Evolutionary conservation across 2,113 vertebrate genomes (phyloP), one percentile per base, ranked within the genome.

Genomic region (Melanerpes aurifrons): DNA sequence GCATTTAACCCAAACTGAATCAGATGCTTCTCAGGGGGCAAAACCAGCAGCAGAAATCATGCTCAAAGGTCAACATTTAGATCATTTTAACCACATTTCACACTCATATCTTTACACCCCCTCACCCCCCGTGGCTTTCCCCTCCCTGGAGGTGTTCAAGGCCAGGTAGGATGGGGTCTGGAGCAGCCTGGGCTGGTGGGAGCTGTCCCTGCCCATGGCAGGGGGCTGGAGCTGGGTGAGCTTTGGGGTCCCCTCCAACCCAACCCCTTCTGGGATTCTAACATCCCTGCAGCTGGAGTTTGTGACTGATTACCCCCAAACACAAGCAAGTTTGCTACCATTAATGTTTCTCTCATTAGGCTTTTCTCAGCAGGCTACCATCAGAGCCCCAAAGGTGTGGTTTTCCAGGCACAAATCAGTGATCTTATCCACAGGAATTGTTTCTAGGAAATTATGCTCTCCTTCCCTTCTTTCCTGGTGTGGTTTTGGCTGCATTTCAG

Each of bases 371-470:
- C 69, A 82, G 24, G 15, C 7, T 22, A 31, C 2, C 2, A 58
- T 29, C 3, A 72, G 78, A 25, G 2, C 0, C 31, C 25, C 5
- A 1, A n/a, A 45, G 37, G 5, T 28, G 6, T 20, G 1, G 6
- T 9, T 9, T 57, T 84, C 40, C 12, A 79, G 28, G 48, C 29
- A 69, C 53, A n/a, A 78, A 87, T 62, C n/a, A 45, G 1, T 26
- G 12, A 28, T 69, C 80, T 68, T 53, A 56, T 56, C 48, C 45
- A 83, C 71, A 61, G 35, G 0, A 85, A 82, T 53, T 12, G 16
- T 37, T 76, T 75, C 4, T 20, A 37, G 2, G 21, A 9, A 25
- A 35, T 63, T 56, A 21, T 53, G 66, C 35, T 35, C 4, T 54
- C 15, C 1, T 2, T 1, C 6, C 19, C 22, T 40, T 50, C 3